These are phyloP conservation scores for Clitarchus hookeri DNA, from an alignment of 2,888 invertebrate genomes.

Conservation along the genomic window DNA sequence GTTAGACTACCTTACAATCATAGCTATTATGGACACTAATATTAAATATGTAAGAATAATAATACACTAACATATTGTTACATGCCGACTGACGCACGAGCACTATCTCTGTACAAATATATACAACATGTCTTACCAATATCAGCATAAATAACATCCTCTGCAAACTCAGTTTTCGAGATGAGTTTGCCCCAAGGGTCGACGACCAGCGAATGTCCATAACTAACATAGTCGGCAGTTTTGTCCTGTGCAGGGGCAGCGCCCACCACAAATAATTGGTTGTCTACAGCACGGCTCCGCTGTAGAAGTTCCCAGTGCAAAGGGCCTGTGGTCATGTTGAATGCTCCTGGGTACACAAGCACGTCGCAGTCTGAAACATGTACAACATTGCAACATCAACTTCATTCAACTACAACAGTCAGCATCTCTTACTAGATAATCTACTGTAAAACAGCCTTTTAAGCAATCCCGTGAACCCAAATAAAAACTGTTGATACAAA, in stretches of 20 bases:
- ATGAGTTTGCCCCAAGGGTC: constrained; percentile 84
- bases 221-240: constrained; percentile 77
- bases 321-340: constrained; percentile 96
- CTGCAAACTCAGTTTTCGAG: constrained; percentile 68
- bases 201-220: constrained; percentile 84
- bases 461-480: too few relatives aligned
- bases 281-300: constrained; percentile 81
- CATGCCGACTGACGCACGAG: too few relatives aligned
- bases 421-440: too few relatives aligned
- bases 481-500: too few relatives aligned
- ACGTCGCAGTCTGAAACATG: constrained; percentile 72
- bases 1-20: not conserved
- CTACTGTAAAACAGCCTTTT: too few relatives aligned
- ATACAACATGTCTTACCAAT: constrained; percentile 63
- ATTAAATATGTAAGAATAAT: constrained; percentile 30
- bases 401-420: not conserved
- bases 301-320: constrained; percentile 89
- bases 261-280: constrained; percentile 85
- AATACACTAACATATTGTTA: not conserved
- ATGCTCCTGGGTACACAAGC: constrained; percentile 91
- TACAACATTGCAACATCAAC: not conserved
- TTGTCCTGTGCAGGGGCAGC: constrained; percentile 81
- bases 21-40: constrained; percentile 29
- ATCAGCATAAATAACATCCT: constrained; percentile 73
- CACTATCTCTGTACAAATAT: too few relatives aligned